Percentiles rank a stretch among this genome's conserved stretches.
Evolutionary conservation across 1,140 invertebrate genomes (phyloP).

Genomic region (Bombus sibiricus): DNA sequence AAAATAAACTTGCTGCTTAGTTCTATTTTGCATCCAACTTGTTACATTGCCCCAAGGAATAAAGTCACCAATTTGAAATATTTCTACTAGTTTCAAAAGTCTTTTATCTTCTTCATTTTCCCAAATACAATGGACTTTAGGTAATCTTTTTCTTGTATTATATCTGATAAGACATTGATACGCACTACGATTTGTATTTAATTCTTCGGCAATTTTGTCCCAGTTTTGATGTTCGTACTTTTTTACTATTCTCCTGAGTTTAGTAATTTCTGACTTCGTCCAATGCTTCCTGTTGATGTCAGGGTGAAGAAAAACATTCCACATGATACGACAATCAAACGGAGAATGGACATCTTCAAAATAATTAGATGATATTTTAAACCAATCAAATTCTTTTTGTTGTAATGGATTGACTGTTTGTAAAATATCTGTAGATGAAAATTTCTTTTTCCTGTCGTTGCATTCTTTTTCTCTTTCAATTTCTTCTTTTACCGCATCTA

Average conservation of each 20-base stretch:
- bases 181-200: slow-evolving; percentile 84
- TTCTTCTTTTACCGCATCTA: slow-evolving; percentile 71
- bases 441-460: background rate
- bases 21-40: slow-evolving; percentile 84
- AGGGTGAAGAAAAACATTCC: slow-evolving; percentile 87
- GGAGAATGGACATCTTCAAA: slow-evolving; percentile 81
- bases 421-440: slow-evolving; percentile 63
- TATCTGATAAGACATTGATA: slow-evolving; percentile 88
- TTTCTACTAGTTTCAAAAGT: slow-evolving; percentile 83
- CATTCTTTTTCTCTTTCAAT: background rate
- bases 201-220: slow-evolving; percentile 84
- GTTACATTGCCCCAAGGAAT: slow-evolving; percentile 87
- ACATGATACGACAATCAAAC: slow-evolving; percentile 85
- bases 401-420: slow-evolving; percentile 68
- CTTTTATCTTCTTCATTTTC: slow-evolving; percentile 84
- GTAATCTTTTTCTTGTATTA: slow-evolving; percentile 77
- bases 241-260: slow-evolving; percentile 80
- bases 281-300: slow-evolving; percentile 85
- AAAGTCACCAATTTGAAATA: slow-evolving; percentile 84
- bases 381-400: slow-evolving; percentile 79
- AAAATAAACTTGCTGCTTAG: slow-evolving; percentile 85
- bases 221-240: slow-evolving; percentile 85
- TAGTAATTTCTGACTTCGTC: slow-evolving; percentile 84
- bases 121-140: slow-evolving; percentile 81
- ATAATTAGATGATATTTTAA: slow-evolving; percentile 80